Conservation (phyloP, 2,797 vertebrate species). For the Cottoperca gobio region DNA sequence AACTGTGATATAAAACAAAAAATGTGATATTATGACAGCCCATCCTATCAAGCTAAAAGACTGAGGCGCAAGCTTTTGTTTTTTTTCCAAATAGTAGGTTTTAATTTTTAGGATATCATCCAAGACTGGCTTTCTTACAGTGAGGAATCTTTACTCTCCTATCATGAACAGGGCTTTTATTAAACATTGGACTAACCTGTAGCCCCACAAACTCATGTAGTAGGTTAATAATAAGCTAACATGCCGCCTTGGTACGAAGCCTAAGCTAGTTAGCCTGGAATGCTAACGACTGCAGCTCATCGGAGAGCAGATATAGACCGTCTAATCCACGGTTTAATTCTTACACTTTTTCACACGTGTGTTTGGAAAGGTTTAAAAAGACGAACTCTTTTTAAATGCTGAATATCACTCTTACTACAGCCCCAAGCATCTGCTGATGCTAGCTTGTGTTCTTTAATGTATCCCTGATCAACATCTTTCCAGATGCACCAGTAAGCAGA, state of each 20-base stretch:
- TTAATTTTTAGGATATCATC: no score
- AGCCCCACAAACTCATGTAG: not conserved
- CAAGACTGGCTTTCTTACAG: not conserved
- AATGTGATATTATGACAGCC: no score
- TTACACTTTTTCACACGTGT: not conserved
- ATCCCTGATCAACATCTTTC: constrained; percentile 38
- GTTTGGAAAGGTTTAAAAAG: not conserved
- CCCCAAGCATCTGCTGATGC: not conserved
- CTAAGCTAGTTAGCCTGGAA: not conserved
- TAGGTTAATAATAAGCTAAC: not conserved
- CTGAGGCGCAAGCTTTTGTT: not conserved
- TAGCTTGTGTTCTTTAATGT: constrained; percentile 1
- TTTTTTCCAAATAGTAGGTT: no score
- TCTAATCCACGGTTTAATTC: not conserved
- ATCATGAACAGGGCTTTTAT: not conserved
- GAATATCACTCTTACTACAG: not conserved
- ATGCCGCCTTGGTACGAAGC: not conserved
- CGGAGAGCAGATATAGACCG: not conserved
- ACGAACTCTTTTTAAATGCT: not conserved
- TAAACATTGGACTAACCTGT: not conserved
- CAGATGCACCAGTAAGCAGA: constrained; percentile 2
- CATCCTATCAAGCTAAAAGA: not conserved
- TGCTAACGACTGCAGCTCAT: not conserved
- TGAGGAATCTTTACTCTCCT: not conserved
- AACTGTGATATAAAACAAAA: no score